These are phyloP conservation scores for Laticauda colubrina DNA, from an alignment of 2,113 vertebrate genomes.

Conservation along the genomic window DNA sequence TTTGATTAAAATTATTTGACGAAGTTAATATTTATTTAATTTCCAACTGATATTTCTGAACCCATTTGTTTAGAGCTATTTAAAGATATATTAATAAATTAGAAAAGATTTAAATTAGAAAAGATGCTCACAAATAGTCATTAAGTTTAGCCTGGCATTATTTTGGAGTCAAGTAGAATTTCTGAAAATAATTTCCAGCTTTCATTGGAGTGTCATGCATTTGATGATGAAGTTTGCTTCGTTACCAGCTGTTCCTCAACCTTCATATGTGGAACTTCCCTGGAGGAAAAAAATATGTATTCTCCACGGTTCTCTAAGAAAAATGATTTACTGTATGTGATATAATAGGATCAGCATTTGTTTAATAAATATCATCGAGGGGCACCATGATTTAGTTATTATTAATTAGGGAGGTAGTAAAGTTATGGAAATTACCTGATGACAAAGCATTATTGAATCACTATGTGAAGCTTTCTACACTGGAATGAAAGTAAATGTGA, in stretches of 20 bases:
- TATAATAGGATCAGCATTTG: background rate
- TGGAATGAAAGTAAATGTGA: background rate
- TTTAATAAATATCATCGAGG: background rate
- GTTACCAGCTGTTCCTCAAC: background rate
- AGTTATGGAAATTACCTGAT: background rate
- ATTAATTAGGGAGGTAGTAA: background rate
- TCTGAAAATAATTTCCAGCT: background rate
- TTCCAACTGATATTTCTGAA: background rate
- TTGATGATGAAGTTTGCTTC: background rate
- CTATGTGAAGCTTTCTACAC: background rate
- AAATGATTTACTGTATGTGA: background rate
- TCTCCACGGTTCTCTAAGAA: background rate
- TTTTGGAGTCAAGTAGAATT: background rate
- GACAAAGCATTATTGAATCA: background rate
- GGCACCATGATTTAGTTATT: background rate
- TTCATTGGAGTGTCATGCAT: background rate
- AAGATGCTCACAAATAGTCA: conserved; percentile 6
- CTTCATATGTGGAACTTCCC: background rate
- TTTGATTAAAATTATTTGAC: background rate
- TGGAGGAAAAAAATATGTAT: background rate
- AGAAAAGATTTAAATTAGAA: conserved; percentile 17
- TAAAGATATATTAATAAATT: conserved; percentile 15
- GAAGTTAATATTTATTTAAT: conserved; percentile 24
- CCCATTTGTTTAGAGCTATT: background rate
- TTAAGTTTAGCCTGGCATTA: background rate